Base-by-base conservation (phyloP, 1,140 invertebrate species). In the Sarcophaga peregrina region DNA sequence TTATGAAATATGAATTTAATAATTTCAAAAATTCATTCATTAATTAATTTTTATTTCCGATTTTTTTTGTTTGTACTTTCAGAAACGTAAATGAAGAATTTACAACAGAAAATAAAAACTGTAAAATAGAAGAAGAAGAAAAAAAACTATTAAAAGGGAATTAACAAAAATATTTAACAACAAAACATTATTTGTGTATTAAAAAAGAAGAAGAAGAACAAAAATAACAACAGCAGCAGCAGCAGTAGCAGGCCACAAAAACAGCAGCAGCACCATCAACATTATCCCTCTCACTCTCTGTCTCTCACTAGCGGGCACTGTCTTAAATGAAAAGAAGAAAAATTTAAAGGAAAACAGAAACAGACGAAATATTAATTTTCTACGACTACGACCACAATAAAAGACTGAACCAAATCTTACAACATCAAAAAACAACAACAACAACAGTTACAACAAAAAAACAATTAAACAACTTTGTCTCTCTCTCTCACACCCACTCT, bases 401-500 rank as follows among this genome's bases (percentile, higher is more conserved):
- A 68, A 68, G 62, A 68, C 62, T 68, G 62, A 68, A 68, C 62
- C 62, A n/a, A 68, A 68, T 68, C 62, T 68, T 68, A 68, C 62
- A 68, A 68, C 62, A 68, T 20, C 54, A 68, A 58, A 68, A n/a
- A 68, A 68, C n/a, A 68, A 20, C 1, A 17, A 68, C 6, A 58
- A 37, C 25, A 37, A 37, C 25, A 37, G 25, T 68, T 68, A 68
- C 62, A 68, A 68, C 62, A 68, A 68, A 11, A 68, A 58, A 68
- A n/a, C 25, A 37, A 37, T 37, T 37, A 37, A 68, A 20, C n/a
- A 37, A 37, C 25, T 5, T 8, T 15, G n/a, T 58, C 54, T 58
- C 54, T 58, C 54, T 58, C 54, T 58, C 54, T 58, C 54, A n/a
- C 54, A 13, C 15, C 54, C 54, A 58, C 54, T 58, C 9, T 6